Evolutionary conservation across 1,140 invertebrate genomes (phyloP).

Genomic region (Neotoxoptera formosana): DNA sequence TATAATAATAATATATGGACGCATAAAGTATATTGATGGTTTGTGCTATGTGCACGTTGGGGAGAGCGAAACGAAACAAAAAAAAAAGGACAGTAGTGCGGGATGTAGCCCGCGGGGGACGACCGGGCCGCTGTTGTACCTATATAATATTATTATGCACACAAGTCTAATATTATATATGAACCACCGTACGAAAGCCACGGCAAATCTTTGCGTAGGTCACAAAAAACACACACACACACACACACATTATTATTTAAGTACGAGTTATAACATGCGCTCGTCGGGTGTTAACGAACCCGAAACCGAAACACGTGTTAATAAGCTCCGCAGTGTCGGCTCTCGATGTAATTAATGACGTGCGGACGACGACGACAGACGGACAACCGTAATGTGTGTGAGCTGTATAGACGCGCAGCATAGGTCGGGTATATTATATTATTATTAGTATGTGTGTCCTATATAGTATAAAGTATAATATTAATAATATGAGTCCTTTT

Average conservation of each 20-base stretch:
- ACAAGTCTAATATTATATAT: too few relatives aligned
- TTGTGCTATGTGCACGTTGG: background rate
- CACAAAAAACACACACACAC: background rate
- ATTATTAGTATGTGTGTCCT: background rate
- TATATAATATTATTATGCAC: background rate
- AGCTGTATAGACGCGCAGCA: background rate
- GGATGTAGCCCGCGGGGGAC: background rate
- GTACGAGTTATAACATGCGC: background rate
- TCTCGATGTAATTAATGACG: constrained; percentile 51
- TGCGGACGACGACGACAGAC: constrained; percentile 39
- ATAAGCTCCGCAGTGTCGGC: background rate
- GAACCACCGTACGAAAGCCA: background rate
- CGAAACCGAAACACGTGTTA: constrained; percentile 45
- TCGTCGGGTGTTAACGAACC: constrained; percentile 38
- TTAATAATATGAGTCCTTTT: background rate
- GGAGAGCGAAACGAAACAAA: background rate
- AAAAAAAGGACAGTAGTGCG: background rate
- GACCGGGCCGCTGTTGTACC: background rate
- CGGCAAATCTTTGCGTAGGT: constrained; percentile 51
- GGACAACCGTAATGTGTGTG: background rate
- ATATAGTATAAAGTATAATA: background rate
- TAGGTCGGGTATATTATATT: background rate
- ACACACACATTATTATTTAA: background rate
- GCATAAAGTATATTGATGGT: background rate
- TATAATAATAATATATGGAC: constrained; percentile 12